These are phyloP conservation scores for Megaceryle torquata DNA, from an alignment of 2,113 vertebrate genomes.

Conservation along the genomic window DNA sequence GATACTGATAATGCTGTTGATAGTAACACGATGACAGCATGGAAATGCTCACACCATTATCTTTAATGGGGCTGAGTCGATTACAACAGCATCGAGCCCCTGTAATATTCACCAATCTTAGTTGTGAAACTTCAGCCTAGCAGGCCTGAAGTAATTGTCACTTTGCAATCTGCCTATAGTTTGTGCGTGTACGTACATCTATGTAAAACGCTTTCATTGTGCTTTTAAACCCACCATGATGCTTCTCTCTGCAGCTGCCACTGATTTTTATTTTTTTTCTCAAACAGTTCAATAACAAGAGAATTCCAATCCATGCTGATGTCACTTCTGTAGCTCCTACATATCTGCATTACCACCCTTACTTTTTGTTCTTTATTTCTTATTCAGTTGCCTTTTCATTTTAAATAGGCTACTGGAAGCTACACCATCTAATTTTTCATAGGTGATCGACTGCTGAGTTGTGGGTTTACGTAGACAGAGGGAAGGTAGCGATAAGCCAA, in stretches of 20 bases:
- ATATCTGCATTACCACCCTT: neutral
- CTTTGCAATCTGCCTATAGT: slow-evolving; percentile 27
- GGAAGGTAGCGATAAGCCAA: slow-evolving; percentile 79
- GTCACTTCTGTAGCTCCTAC: neutral
- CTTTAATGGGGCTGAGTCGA: slow-evolving; percentile 46
- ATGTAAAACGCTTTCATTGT: slow-evolving; percentile 6
- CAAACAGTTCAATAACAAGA: slow-evolving; percentile 26
- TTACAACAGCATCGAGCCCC: slow-evolving; percentile 37
- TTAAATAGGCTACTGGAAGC: slow-evolving; percentile 74
- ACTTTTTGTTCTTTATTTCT: slow-evolving; percentile 24
- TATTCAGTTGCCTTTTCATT: slow-evolving; percentile 55
- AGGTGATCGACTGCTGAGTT: slow-evolving; percentile 79
- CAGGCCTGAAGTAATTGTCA: slow-evolving; percentile 55
- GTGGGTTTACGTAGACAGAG: slow-evolving; percentile 79
- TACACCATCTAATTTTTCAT: slow-evolving; percentile 71
- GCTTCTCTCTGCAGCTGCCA: slow-evolving; percentile 6
- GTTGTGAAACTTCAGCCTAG: slow-evolving; percentile 56
- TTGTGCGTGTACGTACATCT: neutral
- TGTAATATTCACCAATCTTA: slow-evolving; percentile 56
- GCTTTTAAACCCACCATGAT: slow-evolving; percentile 18
- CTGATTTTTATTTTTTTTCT: slow-evolving; percentile 1
- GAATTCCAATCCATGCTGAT: neutral
- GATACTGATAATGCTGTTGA: slow-evolving; percentile 64
- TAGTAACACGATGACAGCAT: slow-evolving; percentile 53
- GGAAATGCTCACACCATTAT: slow-evolving; percentile 63